These are phyloP conservation scores for Microplitis demolitor DNA, from an alignment of 1,140 invertebrate species.

Conservation along the genomic window DNA sequence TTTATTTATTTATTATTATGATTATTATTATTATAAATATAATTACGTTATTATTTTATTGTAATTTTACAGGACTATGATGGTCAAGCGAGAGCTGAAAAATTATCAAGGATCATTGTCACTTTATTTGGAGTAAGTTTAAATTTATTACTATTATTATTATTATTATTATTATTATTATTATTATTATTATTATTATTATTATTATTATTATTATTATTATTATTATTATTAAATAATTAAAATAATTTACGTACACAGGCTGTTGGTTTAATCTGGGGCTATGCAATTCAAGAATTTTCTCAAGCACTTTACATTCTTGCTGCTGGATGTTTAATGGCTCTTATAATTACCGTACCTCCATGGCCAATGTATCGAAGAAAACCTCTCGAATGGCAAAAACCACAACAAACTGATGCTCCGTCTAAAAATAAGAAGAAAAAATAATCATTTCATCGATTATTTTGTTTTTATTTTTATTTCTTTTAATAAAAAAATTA, in stretches of 20 bases:
- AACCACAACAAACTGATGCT: conserved; percentile 61
- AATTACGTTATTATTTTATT: conserved; percentile 27
- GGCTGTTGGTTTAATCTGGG: conserved; percentile 87
- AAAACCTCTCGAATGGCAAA: conserved; percentile 91
- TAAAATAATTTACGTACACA: conserved; percentile 36
- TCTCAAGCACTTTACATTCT: conserved; percentile 93
- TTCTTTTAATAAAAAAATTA: no score
- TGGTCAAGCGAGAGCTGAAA: conserved; percentile 88
- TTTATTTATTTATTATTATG: background rate
- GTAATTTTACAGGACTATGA: conserved; percentile 78
- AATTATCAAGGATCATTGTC: conserved; percentile 85
- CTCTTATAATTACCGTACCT: conserved; percentile 82
- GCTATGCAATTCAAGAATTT: conserved; percentile 94
- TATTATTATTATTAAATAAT: conserved; percentile 37
- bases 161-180: conserved; percentile 28
- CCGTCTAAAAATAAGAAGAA: conserved; percentile 57
- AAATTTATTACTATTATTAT: conserved; percentile 4
- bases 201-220: conserved; percentile 13
- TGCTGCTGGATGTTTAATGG: conserved; percentile 86
- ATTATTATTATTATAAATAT: conserved; percentile 5
- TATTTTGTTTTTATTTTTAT: no score
- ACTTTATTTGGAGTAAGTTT: conserved; percentile 79
- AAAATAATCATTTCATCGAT: conserved; percentile 32
- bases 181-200: conserved; percentile 32
- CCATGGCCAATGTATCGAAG: conserved; percentile 92